Evolutionary conservation across 2,113 vertebrate species (phyloP).

Genomic region (Urocolius indicus): DNA sequence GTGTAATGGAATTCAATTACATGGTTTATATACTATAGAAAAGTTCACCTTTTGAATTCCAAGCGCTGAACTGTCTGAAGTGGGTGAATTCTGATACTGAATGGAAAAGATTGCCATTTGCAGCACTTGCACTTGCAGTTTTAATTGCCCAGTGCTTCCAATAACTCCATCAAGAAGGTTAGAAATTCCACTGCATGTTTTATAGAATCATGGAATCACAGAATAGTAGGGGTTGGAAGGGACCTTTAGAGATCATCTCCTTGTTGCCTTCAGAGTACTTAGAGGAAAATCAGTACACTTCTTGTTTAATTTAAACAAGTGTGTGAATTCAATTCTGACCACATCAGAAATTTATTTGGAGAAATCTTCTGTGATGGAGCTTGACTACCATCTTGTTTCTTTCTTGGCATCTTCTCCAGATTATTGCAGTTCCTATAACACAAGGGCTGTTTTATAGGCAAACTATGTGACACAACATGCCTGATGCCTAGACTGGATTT

Average conservation of each 20-base stretch:
- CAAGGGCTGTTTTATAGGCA: not conserved
- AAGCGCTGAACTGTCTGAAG: not conserved
- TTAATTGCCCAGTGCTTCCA: not conserved
- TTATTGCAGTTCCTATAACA: not conserved
- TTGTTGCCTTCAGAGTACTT: not conserved
- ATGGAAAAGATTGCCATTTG: not conserved
- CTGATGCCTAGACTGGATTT: not conserved
- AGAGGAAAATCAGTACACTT: not conserved
- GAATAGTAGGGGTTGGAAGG: too few species aligned
- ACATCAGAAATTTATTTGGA: not conserved
- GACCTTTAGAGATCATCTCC: not conserved
- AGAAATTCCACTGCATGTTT: not conserved
- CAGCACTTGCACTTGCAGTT: not conserved
- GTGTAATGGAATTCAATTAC: not conserved
- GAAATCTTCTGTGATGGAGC: not conserved
- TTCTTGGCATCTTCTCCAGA: not conserved
- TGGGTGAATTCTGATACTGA: not conserved
- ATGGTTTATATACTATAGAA: not conserved
- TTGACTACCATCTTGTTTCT: not conserved
- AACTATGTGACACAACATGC: not conserved
- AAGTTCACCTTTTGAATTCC: not conserved
- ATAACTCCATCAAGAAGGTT: not conserved
- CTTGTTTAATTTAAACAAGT: not conserved
- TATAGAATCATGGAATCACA: not conserved
- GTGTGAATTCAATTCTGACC: not conserved